A percentile compares a stretch with the other conserved stretches of the same genome.
Evolutionary conservation across 1,140 invertebrate species (phyloP).

Genomic region (Antheraea pernyi): DNA sequence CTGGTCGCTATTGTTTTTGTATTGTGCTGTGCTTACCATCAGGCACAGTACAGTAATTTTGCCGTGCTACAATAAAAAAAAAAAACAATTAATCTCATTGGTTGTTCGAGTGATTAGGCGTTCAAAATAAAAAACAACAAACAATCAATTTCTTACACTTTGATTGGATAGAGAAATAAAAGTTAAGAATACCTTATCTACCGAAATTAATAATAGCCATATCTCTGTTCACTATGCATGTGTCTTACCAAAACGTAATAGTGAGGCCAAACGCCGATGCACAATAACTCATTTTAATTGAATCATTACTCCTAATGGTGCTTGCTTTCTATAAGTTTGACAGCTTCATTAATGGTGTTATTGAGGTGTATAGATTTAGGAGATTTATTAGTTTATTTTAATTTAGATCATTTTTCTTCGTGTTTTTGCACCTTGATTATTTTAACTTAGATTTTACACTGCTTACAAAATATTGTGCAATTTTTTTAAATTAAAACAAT

Average conservation of each 20-base stretch:
- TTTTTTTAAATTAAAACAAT: background rate
- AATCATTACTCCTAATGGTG: constrained; percentile 63
- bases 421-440: background rate
- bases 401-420: background rate
- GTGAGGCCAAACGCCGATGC: constrained; percentile 36
- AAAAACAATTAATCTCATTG: no score
- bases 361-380: constrained; percentile 32
- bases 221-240: background rate
- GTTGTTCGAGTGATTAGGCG: no score
- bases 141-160: no score
- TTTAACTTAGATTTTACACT: background rate
- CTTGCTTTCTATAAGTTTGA: constrained; percentile 59
- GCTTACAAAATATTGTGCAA: background rate
- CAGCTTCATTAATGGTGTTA: constrained; percentile 62
- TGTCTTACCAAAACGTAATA: background rate
- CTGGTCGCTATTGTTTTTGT: no score
- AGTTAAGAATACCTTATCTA: background rate
- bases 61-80: no score
- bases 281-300: constrained; percentile 72
- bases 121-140: no score
- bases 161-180: no score
- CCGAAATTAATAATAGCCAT: background rate
- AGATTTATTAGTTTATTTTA: background rate
- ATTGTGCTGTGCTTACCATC: no score
- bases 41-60: no score